Percentiles rank a stretch among this genome's conserved stretches.
Conservation (phyloP, 2,888 invertebrate genomes). For the Endotricha flammealis region DNA sequence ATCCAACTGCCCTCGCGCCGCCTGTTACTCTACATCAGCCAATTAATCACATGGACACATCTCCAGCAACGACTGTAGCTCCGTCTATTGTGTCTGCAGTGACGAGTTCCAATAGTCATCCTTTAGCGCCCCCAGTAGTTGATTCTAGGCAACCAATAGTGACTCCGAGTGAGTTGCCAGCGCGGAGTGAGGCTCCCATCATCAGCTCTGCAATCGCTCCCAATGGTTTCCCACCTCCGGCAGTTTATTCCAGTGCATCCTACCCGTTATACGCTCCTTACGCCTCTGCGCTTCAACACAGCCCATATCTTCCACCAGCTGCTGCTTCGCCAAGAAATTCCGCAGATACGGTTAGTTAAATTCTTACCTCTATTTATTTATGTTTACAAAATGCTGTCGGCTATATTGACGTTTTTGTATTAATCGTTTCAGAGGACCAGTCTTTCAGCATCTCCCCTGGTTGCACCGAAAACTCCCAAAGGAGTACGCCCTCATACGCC, state of each 20-base stretch:
- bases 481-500: slow-evolving; percentile 69
- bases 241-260: slow-evolving; percentile 80
- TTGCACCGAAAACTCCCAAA: slow-evolving; percentile 72
- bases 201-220: slow-evolving; percentile 83
- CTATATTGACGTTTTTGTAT: too few relatives aligned
- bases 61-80: slow-evolving; percentile 37
- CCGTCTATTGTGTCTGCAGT: slow-evolving; percentile 42
- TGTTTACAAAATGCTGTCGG: too few relatives aligned
- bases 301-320: slow-evolving; percentile 83
- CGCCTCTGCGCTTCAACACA: slow-evolving; percentile 83
- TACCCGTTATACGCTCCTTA: slow-evolving; percentile 88
- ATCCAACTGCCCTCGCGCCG: slow-evolving; percentile 36
- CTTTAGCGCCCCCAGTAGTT: slow-evolving; percentile 49
- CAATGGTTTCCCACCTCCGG: slow-evolving; percentile 80
- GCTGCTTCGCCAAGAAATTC: slow-evolving; percentile 81
- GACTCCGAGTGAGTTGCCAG: slow-evolving; percentile 72
- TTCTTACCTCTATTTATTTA: too few relatives aligned
- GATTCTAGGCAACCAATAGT: slow-evolving; percentile 57
- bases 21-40: slow-evolving; percentile 45
- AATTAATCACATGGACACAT: slow-evolving; percentile 44
- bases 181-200: slow-evolving; percentile 52
- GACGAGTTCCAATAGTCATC: slow-evolving; percentile 51
- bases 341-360: slow-evolving; percentile 66
- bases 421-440: slow-evolving; percentile 53
- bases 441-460: slow-evolving; percentile 68